Evolutionary conservation across 2,113 vertebrate genomes (phyloP).

Genomic region (Zapus hudsonius): DNA sequence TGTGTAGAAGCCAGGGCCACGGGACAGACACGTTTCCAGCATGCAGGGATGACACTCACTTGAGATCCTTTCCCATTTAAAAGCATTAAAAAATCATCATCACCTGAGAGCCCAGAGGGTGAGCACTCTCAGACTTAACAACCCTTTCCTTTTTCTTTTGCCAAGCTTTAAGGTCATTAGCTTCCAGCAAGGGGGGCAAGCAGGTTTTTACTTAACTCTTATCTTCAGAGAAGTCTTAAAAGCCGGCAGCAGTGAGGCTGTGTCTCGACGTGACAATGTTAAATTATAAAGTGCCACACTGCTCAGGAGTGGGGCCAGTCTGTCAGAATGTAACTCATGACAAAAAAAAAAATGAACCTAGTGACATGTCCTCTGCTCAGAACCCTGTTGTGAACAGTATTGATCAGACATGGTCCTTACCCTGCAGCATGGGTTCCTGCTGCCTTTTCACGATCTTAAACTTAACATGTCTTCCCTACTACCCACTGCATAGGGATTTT

Average conservation of each 20-base stretch:
- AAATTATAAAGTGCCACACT: background rate
- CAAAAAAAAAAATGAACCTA: background rate
- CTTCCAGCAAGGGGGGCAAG: slow-evolving; percentile 42
- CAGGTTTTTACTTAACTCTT: slow-evolving; percentile 33
- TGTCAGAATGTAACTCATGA: background rate
- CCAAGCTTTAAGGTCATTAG: slow-evolving; percentile 59
- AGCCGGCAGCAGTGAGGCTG: background rate
- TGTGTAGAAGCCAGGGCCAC: background rate
- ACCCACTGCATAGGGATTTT: background rate
- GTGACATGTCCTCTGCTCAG: background rate
- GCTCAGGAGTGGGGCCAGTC: background rate
- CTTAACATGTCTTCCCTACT: background rate
- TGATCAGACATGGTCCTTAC: background rate
- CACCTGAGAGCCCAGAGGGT: slow-evolving; percentile 55
- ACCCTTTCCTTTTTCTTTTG: slow-evolving; percentile 42
- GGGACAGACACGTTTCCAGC: background rate
- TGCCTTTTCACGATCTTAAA: background rate
- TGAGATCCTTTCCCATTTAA: slow-evolving; percentile 41
- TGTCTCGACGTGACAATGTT: background rate
- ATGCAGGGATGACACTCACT: background rate
- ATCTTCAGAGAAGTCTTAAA: slow-evolving; percentile 31
- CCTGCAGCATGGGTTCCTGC: background rate
- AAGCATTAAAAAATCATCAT: slow-evolving; percentile 65
- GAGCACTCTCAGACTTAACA: slow-evolving; percentile 63
- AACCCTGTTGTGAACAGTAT: background rate